phyloP scores from a whole-genome alignment of 2,888 invertebrate species.

The Troides helena region DNA sequence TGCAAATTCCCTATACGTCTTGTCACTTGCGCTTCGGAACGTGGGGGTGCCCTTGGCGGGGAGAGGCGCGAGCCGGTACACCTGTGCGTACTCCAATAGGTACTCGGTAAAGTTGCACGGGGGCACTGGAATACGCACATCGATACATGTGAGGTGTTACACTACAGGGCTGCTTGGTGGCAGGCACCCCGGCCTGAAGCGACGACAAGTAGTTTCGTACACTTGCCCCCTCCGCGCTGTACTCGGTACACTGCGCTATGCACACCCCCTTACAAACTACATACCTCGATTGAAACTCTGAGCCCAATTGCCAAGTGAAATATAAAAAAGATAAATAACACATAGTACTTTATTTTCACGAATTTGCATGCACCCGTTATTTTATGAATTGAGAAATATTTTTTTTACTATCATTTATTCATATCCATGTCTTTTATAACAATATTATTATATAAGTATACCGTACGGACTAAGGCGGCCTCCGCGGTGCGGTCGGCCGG shows the following conservation, averaged over 20 bases:
- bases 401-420: constrained; percentile 71
- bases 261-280: constrained; percentile 37
- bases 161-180: constrained; percentile 12
- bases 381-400: constrained; percentile 75
- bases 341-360: constrained; percentile 73
- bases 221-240: constrained; percentile 36
- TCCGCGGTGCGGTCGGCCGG: constrained; percentile 64
- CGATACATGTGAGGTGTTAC: background rate
- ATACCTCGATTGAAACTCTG: constrained; percentile 73
- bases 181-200: constrained; percentile 30
- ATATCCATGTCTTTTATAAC: constrained; percentile 76
- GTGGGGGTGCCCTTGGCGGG: constrained; percentile 33
- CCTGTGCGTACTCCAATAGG: constrained; percentile 7
- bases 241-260: constrained; percentile 12
- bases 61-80: background rate
- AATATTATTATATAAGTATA: constrained; percentile 73
- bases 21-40: constrained; percentile 66
- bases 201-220: constrained; percentile 50
- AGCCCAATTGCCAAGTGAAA: constrained; percentile 70
- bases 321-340: constrained; percentile 80
- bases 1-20: constrained; percentile 72
- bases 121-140: constrained; percentile 16
- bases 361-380: constrained; percentile 80
- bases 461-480: constrained; percentile 72
- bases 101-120: constrained; percentile 1